Percentiles rank a stretch among this genome's conserved stretches.
Evolutionary conservation across 2,113 vertebrate species (phyloP).

Genomic region (Echinops telfairi): DNA sequence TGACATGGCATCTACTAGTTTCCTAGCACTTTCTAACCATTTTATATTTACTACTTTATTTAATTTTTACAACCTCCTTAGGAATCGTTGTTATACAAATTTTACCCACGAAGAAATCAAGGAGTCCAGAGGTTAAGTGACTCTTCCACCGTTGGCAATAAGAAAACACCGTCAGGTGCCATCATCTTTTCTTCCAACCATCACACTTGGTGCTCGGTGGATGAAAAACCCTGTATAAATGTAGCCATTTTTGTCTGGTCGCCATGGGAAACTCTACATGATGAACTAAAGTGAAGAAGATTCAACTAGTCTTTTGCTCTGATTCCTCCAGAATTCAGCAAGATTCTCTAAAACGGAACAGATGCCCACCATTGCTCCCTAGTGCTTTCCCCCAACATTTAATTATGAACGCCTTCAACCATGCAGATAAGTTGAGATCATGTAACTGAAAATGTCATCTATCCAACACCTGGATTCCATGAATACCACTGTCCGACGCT

Average conservation of each 20-base stretch:
- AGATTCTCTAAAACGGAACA: not conserved
- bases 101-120: not conserved
- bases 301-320: not conserved
- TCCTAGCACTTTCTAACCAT: conserved; percentile 17
- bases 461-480: not conserved
- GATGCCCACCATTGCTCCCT: not conserved
- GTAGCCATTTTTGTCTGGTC: not conserved
- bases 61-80: not conserved
- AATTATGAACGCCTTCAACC: not conserved
- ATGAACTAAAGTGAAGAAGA: not conserved
- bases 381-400: not conserved
- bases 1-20: conserved; percentile 8
- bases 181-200: not conserved
- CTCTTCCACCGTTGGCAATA: not conserved
- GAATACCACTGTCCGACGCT: not conserved
- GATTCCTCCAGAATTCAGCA: not conserved
- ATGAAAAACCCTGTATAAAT: conserved; percentile 10
- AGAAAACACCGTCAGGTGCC: not conserved
- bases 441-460: not conserved
- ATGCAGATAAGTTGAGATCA: not conserved
- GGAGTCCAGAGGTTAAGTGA: not conserved
- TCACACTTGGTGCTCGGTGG: not conserved
- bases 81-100: not conserved
- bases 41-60: conserved; percentile 33
- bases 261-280: conserved; percentile 54